Evolutionary conservation across 2,113 vertebrate genomes (phyloP), one percentile per base, ranked within the genome.

Genomic region (Fukomys damarensis): DNA sequence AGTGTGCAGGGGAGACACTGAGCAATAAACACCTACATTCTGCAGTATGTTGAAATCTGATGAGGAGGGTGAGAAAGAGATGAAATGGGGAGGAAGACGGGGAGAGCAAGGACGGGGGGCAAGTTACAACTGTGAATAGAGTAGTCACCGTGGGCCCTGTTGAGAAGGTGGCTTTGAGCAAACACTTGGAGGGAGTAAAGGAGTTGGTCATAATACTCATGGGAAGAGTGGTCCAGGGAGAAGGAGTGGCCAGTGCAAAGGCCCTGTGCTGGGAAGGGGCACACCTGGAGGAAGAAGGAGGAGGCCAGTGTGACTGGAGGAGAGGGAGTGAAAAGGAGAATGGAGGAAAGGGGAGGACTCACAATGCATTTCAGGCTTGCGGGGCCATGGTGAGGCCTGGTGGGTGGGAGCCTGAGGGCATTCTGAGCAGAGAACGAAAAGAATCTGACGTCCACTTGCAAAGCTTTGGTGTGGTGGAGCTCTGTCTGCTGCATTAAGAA

Each of bases 331-430:
- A 9, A 59, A 43, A 24, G 24, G 20, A 49, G 86, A 77, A n/a
- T 6, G 17, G 52, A 92, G 72, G 41, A 20, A 41, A 46, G 24
- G 38, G 5, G 0, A 46, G 32, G 20, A 11, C 9, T 26, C n/a
- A 5, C 35, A 17, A 4, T 7, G 43, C 8, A 26, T 3, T 10
- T 19, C 1, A 38, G 32, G 30, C 30, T 19, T 26, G 5, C 11
- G 2, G 3, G 17, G n/a, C 63, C 63, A 41, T 10, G 7, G 58
- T 46, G 1, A 26, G 43, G 0, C 35, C 19, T 61, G 1, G 0
- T 0, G n/a, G 46, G 35, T 38, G 28, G 41, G 30, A 56, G 24
- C 30, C 83, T 41, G 41, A 10, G 81, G 43, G 66, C 58, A 28
- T 63, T 54, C 46, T 3, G 20, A 46, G 54, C 35, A 28, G 43